These are phyloP conservation scores for Chaenocephalus aceratus DNA, from an alignment of 2,113 vertebrate genomes.

Conservation along the genomic window DNA sequence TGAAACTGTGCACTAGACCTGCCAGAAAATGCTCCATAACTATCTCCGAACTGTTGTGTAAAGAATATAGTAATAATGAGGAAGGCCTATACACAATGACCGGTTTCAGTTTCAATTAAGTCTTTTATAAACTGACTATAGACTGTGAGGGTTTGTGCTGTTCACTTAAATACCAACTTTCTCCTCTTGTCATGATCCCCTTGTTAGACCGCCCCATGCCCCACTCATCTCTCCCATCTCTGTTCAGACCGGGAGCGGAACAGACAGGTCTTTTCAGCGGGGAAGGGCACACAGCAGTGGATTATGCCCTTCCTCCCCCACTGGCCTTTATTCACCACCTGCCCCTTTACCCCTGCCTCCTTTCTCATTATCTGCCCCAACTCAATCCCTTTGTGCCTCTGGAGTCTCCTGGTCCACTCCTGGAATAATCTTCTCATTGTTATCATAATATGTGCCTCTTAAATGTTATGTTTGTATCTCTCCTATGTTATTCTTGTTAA, in stretches of 20 bases:
- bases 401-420: conserved; percentile 22
- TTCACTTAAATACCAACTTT: conserved; percentile 67
- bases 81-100: conserved; percentile 49
- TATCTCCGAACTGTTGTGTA: conserved; percentile 39
- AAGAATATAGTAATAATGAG: conserved; percentile 44
- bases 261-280: conserved; percentile 75
- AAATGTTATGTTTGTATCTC: conserved; percentile 55
- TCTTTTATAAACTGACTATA: conserved; percentile 47
- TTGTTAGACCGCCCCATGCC: conserved; percentile 61
- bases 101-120: conserved; percentile 69
- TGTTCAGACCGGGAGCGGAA: conserved; percentile 68
- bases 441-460: conserved; percentile 26
- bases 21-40: conserved; percentile 35
- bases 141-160: conserved; percentile 53
- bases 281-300: conserved; percentile 65
- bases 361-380: conserved; percentile 68
- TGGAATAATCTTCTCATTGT: conserved; percentile 51
- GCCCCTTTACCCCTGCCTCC: conserved; percentile 62
- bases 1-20: conserved; percentile 35
- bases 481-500: conserved; percentile 39
- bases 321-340: conserved; percentile 76
- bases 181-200: conserved; percentile 65
- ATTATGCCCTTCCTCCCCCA: conserved; percentile 73
- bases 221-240: conserved; percentile 59
- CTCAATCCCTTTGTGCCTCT: conserved; percentile 61